Evolutionary conservation across 2,113 vertebrate species (phyloP).

Genomic region (Monarcha castaneiventris): DNA sequence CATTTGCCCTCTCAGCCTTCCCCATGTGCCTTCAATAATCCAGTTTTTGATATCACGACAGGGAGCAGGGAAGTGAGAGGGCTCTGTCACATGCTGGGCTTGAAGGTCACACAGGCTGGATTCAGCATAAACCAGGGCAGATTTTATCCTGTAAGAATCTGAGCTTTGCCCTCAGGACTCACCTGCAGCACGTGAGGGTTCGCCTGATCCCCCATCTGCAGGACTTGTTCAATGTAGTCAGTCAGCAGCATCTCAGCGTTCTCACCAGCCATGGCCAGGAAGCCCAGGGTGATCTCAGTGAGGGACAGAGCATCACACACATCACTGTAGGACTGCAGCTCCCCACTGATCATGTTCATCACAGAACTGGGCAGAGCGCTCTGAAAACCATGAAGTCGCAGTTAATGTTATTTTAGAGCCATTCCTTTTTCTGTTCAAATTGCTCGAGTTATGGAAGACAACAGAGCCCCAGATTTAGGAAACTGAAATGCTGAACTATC

Average conservation of each 20-base stretch:
- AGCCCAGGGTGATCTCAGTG: conserved; percentile 84
- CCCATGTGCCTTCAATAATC: not conserved
- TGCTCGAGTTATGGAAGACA: not conserved
- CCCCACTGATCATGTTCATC: conserved; percentile 73
- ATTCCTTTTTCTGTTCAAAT: not conserved
- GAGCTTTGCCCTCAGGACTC: not conserved
- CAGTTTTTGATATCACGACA: not conserved
- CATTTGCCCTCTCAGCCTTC: not conserved
- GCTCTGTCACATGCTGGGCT: not conserved
- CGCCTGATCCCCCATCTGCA: conserved; percentile 87
- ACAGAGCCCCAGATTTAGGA: not conserved
- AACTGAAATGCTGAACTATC: not conserved
- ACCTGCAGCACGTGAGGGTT: conserved; percentile 83
- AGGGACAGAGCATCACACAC: conserved; percentile 87
- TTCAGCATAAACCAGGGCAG: not conserved
- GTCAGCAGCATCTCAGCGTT: conserved; percentile 77
- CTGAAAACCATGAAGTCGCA: conserved; percentile 55
- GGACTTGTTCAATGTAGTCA: conserved; percentile 77
- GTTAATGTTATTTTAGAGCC: not conserved
- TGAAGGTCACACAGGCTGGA: not conserved
- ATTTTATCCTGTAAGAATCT: not conserved
- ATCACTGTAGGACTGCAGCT: conserved; percentile 89
- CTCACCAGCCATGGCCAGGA: conserved; percentile 87
- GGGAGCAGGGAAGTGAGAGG: not conserved
- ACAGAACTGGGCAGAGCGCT: conserved; percentile 75